Evolutionary conservation across 2,888 invertebrate genomes (phyloP), one percentile per base, ranked within the genome.

Genomic region (Eupeodes luniger): DNA sequence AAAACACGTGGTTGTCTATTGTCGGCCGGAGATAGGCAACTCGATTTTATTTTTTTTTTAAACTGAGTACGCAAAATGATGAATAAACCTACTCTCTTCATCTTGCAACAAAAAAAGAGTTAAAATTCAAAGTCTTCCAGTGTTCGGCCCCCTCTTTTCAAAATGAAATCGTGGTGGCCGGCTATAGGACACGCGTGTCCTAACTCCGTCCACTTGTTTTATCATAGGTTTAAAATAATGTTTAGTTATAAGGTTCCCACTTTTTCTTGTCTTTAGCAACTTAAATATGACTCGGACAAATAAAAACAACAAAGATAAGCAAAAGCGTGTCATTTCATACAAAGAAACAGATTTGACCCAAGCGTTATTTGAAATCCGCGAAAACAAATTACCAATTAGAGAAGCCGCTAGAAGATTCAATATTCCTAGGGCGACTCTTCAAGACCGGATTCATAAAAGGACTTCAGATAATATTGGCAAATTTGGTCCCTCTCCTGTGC

Each of bases 321-420:
- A 16, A 44, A 72, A 44, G 19, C 47, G 55, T 5, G 14, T 59
- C 36, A 70, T 57, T 14, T 11, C 57, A 51, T 51, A 51, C 34
- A 61, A 62, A 27, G 14, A 10, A 14, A 74, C 11, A n/a, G 40
- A 75, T 53, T 53, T 34, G 14, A 19, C 55, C 2, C 47, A 66
- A 44, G 51, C 19, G 9, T 40, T 61, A 49, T 61, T 62, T n/a
- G 49, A 61, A 75, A 75, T 75, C 7, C n/a, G 36, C 5, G 4
- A 61, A 61, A 75, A 62, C 7, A 62, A 75, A 51, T 16, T 74
- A 11, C 51, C 61, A 49, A 75, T 62, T 6, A 75, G 70, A 40
- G 55, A 40, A 44, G 70, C 19, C 2, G 36, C 59, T 36, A 75
- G 74, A 61, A 49, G 2, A 10, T 51, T 61, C 36, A 16, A 44